Evolutionary conservation across 2,888 invertebrate genomes (phyloP), one percentile per base, ranked within the genome.

Genomic region (Diarsia dahlii): DNA sequence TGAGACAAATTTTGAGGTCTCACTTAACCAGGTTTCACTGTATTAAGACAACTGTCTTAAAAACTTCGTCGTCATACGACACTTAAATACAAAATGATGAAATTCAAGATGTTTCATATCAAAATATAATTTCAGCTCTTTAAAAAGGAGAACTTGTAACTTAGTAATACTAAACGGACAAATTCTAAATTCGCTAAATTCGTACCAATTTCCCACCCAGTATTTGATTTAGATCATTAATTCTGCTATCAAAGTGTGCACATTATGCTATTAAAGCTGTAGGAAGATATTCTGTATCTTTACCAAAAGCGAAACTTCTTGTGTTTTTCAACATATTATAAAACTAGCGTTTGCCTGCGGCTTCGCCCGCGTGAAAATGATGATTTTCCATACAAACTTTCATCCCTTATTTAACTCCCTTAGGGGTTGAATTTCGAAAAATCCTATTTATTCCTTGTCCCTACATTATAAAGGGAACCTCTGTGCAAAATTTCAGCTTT

Each of bases 121-220:
- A 18, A 52, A 46, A 23, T 62, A 46, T 45, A 45, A 71, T 46
- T 34, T 64, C 5, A 62, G 12, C n/a, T 39, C 3, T 45, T 9
- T 28, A 13, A 20, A 60, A 58, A 20, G 0, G 28, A 20, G 13
- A 71, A 62, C 79, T 83, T 89, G 89, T 85, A 85, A 88, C 87
- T 85, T 87, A 86, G 83, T 84, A 80, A 82, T 76, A 66, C 72
- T 64, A 74, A 68, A 78, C 28, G 52, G 62, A 69, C 54, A 76
- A 81, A 86, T 85, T 83, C 56, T 84, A 81, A 73, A 73, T 71
- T 12, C 45, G 70, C 72, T 50, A 62, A 46, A 48, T 34, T 15
- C 64, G 64, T 58, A 50, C 12, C 39, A 71, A 45, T 77, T 66
- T 74, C 62, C 10, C 48, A 81, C 67, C 62, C 64, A 63, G 46